A percentile compares a stretch with the other conserved stretches of the same genome.
Conservation (phyloP, 2,113 vertebrate species). For the Riparia riparia region DNA sequence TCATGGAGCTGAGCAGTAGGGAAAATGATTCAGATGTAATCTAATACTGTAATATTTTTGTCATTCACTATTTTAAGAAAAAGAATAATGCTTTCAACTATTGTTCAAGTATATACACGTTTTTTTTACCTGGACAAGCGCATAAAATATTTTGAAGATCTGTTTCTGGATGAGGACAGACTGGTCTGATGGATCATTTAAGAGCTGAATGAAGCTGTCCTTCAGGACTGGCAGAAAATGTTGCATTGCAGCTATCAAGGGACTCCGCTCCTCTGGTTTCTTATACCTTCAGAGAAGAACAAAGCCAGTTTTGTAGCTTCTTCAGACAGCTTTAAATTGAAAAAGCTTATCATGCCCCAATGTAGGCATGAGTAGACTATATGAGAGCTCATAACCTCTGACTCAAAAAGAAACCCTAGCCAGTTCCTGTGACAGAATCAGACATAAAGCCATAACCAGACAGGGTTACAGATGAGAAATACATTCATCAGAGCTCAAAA, state of each 20-base stretch:
- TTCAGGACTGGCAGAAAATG: slow-evolving; percentile 97
- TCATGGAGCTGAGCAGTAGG: background rate
- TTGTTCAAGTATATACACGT: background rate
- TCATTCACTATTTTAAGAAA: background rate
- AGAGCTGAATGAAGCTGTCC: slow-evolving; percentile 94
- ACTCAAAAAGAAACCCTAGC: background rate
- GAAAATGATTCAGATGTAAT: background rate
- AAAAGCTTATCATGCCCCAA: background rate
- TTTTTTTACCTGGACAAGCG: slow-evolving; percentile 91
- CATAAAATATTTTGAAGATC: slow-evolving; percentile 99
- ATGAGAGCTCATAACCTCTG: background rate
- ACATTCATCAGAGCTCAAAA: background rate
- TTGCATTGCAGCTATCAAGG: slow-evolving; percentile 97
- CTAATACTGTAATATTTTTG: background rate
- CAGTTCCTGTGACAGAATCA: background rate
- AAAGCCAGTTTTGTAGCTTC: slow-evolving; percentile 49
- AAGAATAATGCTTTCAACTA: background rate
- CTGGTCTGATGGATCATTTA: slow-evolving; percentile 91
- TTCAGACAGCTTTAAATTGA: background rate
- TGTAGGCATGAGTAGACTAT: background rate
- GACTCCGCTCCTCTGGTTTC: slow-evolving; percentile 95
- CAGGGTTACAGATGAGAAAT: background rate
- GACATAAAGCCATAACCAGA: background rate
- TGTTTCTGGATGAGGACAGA: slow-evolving; percentile 99
- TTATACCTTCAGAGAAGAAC: slow-evolving; percentile 87